These are phyloP conservation scores for Drosophila melanosoma DNA, from an alignment of 2,888 invertebrate species.

Conservation along the genomic window DNA sequence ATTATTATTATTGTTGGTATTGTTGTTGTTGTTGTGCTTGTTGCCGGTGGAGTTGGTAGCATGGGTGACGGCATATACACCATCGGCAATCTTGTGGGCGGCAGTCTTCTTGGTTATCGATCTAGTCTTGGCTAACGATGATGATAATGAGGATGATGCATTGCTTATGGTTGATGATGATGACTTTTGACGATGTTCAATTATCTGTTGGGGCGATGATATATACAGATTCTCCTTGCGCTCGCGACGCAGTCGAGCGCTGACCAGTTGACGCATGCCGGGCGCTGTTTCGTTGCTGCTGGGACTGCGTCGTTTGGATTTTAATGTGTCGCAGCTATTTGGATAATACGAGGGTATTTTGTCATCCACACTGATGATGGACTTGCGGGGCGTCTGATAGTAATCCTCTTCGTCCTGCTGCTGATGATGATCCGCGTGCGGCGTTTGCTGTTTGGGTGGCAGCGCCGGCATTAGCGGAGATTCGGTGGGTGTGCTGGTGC, in stretches of 20 bases:
- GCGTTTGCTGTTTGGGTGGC: conserved; percentile 59
- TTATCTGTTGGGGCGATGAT: conserved; percentile 83
- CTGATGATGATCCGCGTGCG: conserved; percentile 15
- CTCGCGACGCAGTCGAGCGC: conserved; percentile 76
- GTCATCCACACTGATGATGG: conserved; percentile 84
- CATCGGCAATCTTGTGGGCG: conserved; percentile 83
- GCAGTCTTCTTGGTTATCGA: conserved; percentile 70
- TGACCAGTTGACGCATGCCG: conserved; percentile 77
- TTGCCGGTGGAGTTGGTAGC: conserved; percentile 36
- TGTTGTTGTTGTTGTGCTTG: conserved; percentile 49
- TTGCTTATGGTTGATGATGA: background rate
- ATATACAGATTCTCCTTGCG: conserved; percentile 84
- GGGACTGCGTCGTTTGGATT: conserved; percentile 75
- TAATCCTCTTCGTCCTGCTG: conserved; percentile 68
- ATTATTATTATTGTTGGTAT: conserved; percentile 63
- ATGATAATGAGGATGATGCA: conserved; percentile 9
- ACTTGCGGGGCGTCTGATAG: conserved; percentile 83
- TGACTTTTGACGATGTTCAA: conserved; percentile 80
- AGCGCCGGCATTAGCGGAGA: conserved; percentile 69
- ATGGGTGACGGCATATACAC: conserved; percentile 84
- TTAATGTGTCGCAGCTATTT: conserved; percentile 83
- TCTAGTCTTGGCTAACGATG: conserved; percentile 47
- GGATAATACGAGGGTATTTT: conserved; percentile 85
- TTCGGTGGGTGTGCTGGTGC: conserved; percentile 83
- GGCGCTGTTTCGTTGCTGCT: conserved; percentile 52